Evolutionary conservation across 2,888 invertebrate genomes (phyloP), one percentile per base, ranked within the genome.

Genomic region (Stenodema calcarata): DNA sequence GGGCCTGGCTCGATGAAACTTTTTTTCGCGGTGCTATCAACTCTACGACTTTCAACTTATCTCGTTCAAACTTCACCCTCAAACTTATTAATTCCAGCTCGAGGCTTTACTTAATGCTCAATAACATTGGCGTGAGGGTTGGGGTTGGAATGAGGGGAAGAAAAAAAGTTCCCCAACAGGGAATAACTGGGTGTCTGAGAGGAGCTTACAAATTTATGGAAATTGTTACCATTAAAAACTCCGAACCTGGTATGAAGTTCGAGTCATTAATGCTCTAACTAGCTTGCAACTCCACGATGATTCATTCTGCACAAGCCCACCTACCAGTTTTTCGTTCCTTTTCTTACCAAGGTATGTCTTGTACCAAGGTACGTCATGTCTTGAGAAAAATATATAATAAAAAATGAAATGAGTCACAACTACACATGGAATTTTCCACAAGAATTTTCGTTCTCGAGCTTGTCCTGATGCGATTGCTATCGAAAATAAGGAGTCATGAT

Each of bases 1-100:
- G 62, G 62, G 18, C 18, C 54, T 7, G 23, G 23, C 23, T 23
- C 62, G 62, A 23, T 23, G 62, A 62, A 62, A 62, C 62, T 62
- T 62, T 62, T 62, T 62, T 62, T 62, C 35, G 23, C 62, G 62
- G 23, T 62, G 23, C 62, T 11, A 62, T 23, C 62, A 23, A 62
- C 62, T 62, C 62, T 27, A 62, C 75, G 41, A 75, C 75, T 75
- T 42, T 75, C 75, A 75, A 75, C 75, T 75, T 75, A 75, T 42
- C 75, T 75, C 75, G 75, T 75, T 75, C 75, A 75, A 75, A 75
- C 75, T 75, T 75, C 41, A 35, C 42, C 41, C 75, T 75, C 41
- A 75, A 42, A 35, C 75, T 75, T 75, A 75, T n/a, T 75, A 75
- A 75, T 75, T 41, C 42, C 11, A n/a, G 75, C 35, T 42, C 75